Percentiles rank a stretch among this genome's conserved stretches.
phyloP scores from a whole-genome alignment of 2,888 invertebrate genomes.

The Cosmia pyralina region DNA sequence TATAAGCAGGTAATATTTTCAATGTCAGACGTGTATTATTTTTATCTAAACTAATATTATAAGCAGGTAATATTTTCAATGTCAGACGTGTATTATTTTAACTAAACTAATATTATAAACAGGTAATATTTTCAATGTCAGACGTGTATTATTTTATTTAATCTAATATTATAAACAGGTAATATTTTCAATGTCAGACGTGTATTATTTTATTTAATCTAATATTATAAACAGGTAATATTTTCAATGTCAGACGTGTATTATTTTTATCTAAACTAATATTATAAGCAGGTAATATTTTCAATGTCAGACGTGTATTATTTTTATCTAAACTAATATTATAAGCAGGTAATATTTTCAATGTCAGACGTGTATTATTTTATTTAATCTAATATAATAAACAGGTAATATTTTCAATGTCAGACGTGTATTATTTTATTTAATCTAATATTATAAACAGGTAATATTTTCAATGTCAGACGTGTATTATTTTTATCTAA shows the following conservation, averaged over 20 bases:
- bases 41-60: no score
- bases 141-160: neutral
- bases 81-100: neutral
- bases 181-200: neutral
- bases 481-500: neutral
- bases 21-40: neutral
- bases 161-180: no score
- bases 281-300: neutral
- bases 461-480: neutral
- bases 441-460: no score
- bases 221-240: no score
- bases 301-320: neutral
- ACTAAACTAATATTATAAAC: no score
- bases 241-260: neutral
- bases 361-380: neutral
- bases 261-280: no score
- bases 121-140: neutral
- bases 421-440: neutral
- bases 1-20: neutral
- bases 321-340: no score
- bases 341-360: neutral
- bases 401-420: neutral
- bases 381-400: no score
- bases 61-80: neutral
- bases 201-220: neutral